phyloP scores from a whole-genome alignment of 2,113 vertebrate species.

The Hippocampus zosterae region DNA sequence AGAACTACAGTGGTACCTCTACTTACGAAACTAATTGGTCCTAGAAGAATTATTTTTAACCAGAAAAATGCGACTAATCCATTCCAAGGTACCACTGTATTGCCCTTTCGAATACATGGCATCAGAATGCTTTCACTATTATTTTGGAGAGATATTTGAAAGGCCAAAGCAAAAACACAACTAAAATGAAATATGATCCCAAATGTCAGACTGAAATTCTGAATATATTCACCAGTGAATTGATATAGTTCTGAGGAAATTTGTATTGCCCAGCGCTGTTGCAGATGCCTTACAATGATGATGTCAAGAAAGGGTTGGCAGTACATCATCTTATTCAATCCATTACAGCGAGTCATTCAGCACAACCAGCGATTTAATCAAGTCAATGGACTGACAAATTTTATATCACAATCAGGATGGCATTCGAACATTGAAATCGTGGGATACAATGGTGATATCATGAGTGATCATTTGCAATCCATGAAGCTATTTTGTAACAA shows the following conservation, averaged over 20 bases:
- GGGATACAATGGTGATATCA: not conserved
- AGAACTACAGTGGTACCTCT: no score
- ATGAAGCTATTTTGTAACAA: not conserved
- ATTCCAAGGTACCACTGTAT: no score
- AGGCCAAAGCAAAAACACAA: not conserved
- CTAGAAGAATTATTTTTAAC: no score
- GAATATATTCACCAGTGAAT: not conserved
- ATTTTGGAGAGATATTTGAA: not conserved
- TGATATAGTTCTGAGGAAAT: not conserved
- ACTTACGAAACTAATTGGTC: no score
- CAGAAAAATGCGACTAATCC: no score
- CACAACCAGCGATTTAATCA: not conserved
- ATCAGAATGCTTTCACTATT: not conserved
- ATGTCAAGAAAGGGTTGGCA: not conserved
- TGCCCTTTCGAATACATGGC: not conserved
- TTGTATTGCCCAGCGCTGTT: not conserved
- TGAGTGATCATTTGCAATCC: not conserved
- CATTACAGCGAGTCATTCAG: not conserved
- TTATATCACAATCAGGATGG: not conserved
- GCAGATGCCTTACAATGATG: not conserved
- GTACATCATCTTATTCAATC: not conserved
- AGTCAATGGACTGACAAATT: not conserved
- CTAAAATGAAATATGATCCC: no score
- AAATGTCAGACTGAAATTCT: not conserved
- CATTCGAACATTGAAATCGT: not conserved